phyloP scores from a whole-genome alignment of 2,888 invertebrate genomes.

The Steinernema carpocapsae region DNA sequence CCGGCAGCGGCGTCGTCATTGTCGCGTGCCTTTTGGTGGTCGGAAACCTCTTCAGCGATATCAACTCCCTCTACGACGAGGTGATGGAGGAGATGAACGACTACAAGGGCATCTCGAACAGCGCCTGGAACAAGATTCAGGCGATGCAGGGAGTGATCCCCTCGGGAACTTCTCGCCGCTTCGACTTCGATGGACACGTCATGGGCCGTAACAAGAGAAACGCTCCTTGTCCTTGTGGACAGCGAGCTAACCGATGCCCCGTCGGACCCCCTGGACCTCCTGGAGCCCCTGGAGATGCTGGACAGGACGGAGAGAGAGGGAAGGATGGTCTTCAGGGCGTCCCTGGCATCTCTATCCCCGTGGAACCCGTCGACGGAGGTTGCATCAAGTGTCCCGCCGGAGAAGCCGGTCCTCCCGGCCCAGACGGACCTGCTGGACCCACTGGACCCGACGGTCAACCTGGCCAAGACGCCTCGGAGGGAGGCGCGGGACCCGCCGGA shows the following conservation, averaged over 20 bases:
- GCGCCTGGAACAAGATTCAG: no score
- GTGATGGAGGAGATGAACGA: no score
- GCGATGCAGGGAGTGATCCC: no score
- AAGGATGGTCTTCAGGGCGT: constrained; percentile 1
- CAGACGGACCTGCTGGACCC: neutral
- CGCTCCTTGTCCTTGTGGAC: neutral
- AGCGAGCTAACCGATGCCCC: constrained; percentile 37
- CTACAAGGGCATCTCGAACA: no score
- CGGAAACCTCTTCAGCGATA: neutral
- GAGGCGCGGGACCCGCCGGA: neutral
- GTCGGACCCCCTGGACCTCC: constrained; percentile 55
- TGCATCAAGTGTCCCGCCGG: neutral
- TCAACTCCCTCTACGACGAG: neutral
- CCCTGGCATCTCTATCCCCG: neutral
- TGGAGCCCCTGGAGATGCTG: constrained; percentile 53
- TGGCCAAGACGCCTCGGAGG: neutral
- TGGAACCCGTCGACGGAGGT: neutral
- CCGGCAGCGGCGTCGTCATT: no score
- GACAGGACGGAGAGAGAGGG: constrained; percentile 48
- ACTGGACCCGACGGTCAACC: neutral
- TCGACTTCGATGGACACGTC: no score
- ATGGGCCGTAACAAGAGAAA: no score
- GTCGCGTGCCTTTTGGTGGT: no score
- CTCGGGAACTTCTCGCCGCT: no score
- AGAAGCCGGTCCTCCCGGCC: neutral